phyloP scores from a whole-genome alignment of 2,113 vertebrate species.

The Argyrosomus japonicus region DNA sequence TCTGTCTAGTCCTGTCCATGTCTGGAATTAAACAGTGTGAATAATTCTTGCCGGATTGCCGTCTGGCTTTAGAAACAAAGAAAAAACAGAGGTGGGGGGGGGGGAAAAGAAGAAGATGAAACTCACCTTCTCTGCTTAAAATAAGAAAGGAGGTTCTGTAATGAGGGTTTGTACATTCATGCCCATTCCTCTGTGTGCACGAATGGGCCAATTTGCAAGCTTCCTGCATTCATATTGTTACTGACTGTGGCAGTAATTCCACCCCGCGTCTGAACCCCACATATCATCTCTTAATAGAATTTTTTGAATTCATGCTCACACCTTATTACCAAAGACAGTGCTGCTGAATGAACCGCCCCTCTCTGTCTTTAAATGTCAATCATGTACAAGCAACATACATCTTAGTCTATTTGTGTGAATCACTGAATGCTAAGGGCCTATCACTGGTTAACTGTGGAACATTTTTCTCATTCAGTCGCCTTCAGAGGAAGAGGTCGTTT shows the following conservation, averaged over 20 bases:
- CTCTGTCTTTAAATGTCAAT: slow-evolving; percentile 51
- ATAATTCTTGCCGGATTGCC: slow-evolving; percentile 63
- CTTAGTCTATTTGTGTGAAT: slow-evolving; percentile 35
- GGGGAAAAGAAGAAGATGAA: not conserved
- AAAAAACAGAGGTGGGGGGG: no score
- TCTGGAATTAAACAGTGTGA: slow-evolving; percentile 72
- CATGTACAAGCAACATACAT: slow-evolving; percentile 41
- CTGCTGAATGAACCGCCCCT: slow-evolving; percentile 23
- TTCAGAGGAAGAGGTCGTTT: slow-evolving; percentile 3
- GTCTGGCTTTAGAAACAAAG: slow-evolving; percentile 45
- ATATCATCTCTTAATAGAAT: slow-evolving; percentile 70
- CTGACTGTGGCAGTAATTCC: slow-evolving; percentile 64
- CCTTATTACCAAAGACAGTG: slow-evolving; percentile 55
- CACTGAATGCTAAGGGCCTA: slow-evolving; percentile 10
- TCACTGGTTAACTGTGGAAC: not conserved
- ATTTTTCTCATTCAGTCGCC: slow-evolving; percentile 22
- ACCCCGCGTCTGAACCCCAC: slow-evolving; percentile 52
- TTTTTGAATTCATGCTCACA: slow-evolving; percentile 69
- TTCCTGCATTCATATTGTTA: slow-evolving; percentile 58
- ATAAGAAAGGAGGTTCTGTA: slow-evolving; percentile 64
- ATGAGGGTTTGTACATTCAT: slow-evolving; percentile 72
- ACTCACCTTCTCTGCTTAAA: slow-evolving; percentile 48
- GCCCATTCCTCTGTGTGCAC: slow-evolving; percentile 65
- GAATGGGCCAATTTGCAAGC: slow-evolving; percentile 62
- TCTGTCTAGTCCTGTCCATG: slow-evolving; percentile 59